Percentiles rank a stretch among this genome's conserved stretches.
Evolutionary conservation across 2,888 invertebrate genomes (phyloP).

Genomic region (Athalia rosae): DNA sequence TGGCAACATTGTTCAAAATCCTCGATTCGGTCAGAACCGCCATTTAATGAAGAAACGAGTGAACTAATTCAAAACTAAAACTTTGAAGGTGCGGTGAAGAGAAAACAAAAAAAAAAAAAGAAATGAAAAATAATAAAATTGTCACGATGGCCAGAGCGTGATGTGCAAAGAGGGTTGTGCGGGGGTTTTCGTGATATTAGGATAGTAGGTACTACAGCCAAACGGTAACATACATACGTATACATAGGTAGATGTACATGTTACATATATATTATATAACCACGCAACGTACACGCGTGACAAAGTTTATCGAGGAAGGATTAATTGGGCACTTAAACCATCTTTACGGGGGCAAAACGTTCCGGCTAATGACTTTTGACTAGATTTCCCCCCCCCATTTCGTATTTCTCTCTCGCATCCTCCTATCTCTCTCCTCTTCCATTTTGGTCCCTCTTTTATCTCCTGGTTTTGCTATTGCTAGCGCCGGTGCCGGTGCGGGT

Average conservation of each 20-base stretch:
- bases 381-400: slow-evolving; percentile 11
- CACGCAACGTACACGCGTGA: slow-evolving; percentile 14
- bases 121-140: no score
- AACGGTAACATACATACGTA: background rate
- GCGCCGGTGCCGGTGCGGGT: background rate
- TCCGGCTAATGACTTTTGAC: slow-evolving; percentile 45
- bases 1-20: no score
- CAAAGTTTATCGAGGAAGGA: slow-evolving; percentile 44
- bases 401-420: background rate
- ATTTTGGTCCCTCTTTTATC: slow-evolving; percentile 18
- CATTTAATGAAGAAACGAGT: background rate
- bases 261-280: background rate
- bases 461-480: slow-evolving; percentile 13
- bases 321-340: slow-evolving; percentile 44
- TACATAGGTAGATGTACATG: background rate
- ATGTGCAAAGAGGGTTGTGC: background rate
- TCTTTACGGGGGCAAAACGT: slow-evolving; percentile 43
- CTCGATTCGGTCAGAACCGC: no score
- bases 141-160: background rate
- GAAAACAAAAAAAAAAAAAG: background rate
- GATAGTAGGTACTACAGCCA: background rate
- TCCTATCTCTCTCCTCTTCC: slow-evolving; percentile 6
- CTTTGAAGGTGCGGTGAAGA: background rate
- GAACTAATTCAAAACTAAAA: background rate
- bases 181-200: no score